Percentiles rank a stretch among this genome's conserved stretches.
phyloP scores from a whole-genome alignment of 1,140 invertebrate genomes.

The Camponotus floridanus region DNA sequence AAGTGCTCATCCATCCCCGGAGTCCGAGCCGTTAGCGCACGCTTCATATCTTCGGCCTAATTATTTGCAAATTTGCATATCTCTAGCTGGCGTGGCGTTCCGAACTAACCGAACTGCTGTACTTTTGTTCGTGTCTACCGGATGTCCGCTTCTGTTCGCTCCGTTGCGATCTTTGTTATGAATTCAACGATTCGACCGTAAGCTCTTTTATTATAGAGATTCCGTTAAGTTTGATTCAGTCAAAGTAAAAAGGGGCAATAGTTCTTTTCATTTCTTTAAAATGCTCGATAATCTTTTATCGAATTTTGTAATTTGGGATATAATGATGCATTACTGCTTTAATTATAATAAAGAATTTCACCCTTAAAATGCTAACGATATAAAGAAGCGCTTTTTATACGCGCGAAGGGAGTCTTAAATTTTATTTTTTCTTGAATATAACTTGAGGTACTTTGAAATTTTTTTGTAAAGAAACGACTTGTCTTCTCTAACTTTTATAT shows the following conservation, averaged over 20 bases:
- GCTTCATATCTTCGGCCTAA: conserved; percentile 83
- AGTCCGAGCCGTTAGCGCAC: conserved; percentile 69
- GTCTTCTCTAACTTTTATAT: background rate
- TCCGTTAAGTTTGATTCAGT: conserved; percentile 20
- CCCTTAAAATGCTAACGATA: background rate
- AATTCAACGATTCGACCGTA: conserved; percentile 19
- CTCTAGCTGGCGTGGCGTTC: conserved; percentile 52
- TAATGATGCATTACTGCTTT: background rate
- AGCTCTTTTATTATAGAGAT: conserved; percentile 23
- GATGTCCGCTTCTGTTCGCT: conserved; percentile 64
- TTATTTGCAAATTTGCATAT: conserved; percentile 82
- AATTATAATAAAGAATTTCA: background rate
- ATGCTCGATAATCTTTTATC: conserved; percentile 1
- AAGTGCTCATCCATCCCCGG: conserved; percentile 64
- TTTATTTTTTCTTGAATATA: too few relatives aligned
- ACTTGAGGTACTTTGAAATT: too few relatives aligned
- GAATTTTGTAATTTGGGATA: background rate
- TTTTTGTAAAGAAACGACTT: background rate
- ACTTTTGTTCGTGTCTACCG: conserved; percentile 72
- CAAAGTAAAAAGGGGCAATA: background rate
- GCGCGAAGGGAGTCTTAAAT: too few relatives aligned
- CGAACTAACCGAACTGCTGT: conserved; percentile 62
- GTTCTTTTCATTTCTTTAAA: conserved; percentile 9
- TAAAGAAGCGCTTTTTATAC: background rate
- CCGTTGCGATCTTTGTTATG: conserved; percentile 45